These are phyloP conservation scores for Alcedo quadribrachys DNA, from an alignment of 2,797 vertebrate genomes.

Conservation along the genomic window DNA sequence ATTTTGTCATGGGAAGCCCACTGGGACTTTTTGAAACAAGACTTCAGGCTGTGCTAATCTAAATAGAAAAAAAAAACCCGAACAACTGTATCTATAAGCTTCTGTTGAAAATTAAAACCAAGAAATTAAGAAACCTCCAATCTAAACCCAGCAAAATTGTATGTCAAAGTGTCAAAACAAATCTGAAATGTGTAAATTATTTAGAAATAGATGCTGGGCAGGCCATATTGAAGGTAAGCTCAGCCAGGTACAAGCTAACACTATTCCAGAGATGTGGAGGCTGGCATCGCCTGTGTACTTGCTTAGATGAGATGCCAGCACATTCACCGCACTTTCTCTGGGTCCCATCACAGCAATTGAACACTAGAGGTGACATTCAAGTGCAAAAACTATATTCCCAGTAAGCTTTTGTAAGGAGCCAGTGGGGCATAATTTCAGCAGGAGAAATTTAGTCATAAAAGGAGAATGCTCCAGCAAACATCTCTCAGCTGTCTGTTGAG, in stretches of 20 bases:
- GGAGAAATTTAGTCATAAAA: neutral
- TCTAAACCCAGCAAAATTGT: neutral
- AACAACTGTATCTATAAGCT: neutral
- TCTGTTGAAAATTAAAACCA: neutral
- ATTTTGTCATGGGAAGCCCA: neutral
- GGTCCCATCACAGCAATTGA: neutral
- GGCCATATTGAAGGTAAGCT: neutral
- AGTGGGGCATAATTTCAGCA: neutral
- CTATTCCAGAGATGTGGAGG: neutral
- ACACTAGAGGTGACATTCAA: neutral
- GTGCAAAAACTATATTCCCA: neutral
- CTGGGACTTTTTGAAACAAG: neutral
- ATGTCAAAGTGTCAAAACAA: neutral
- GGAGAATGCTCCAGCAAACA: neutral
- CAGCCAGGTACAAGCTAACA: neutral
- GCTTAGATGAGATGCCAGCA: neutral
- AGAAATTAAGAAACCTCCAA: neutral
- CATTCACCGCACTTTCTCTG: rapidly evolving
- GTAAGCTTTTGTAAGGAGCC: neutral
- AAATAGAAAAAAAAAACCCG: neutral
- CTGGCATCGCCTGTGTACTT: rapidly evolving
- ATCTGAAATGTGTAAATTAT: neutral
- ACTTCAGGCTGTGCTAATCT: neutral
- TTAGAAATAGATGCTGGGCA: neutral
- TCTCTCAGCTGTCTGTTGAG: neutral